phyloP scores from a whole-genome alignment of 2,888 invertebrate species.

The Leptura quadrifasciata region DNA sequence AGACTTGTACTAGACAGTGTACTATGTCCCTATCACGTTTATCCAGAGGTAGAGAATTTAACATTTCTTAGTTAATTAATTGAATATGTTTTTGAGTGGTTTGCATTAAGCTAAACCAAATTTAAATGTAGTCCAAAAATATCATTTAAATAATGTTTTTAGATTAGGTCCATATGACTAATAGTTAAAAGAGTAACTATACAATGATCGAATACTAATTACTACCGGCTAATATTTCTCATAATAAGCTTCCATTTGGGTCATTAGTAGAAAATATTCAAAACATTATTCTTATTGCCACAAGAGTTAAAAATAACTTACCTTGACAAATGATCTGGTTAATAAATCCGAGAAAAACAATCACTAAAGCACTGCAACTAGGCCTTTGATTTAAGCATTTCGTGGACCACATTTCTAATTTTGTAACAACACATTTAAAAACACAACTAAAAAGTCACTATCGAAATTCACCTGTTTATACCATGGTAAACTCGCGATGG shows the following conservation, averaged over 20 bases:
- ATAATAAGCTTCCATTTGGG: slow-evolving; percentile 12
- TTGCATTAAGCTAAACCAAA: background rate
- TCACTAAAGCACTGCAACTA: slow-evolving; percentile 34
- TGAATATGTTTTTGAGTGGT: background rate
- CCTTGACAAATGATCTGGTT: slow-evolving; percentile 35
- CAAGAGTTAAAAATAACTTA: slow-evolving; percentile 22
- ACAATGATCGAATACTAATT: background rate
- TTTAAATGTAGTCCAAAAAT: background rate
- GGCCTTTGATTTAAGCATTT: slow-evolving; percentile 28
- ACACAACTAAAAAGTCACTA: slow-evolving; percentile 28
- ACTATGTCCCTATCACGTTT: too few relatives aligned
- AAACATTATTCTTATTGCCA: slow-evolving; percentile 3
- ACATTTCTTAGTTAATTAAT: too few relatives aligned
- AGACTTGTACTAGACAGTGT: too few relatives aligned
- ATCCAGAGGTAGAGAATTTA: too few relatives aligned
- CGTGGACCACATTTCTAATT: slow-evolving; percentile 32
- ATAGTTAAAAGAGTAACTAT: background rate
- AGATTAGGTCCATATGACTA: background rate
- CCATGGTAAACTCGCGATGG: slow-evolving; percentile 33
- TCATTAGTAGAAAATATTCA: background rate
- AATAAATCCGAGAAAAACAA: slow-evolving; percentile 38
- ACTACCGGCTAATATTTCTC: background rate
- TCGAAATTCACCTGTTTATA: slow-evolving; percentile 35
- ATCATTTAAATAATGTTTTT: background rate
- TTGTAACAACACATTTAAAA: slow-evolving; percentile 35